Conservation (phyloP, 2,113 vertebrate species). For the Neogobius melanostomus region DNA sequence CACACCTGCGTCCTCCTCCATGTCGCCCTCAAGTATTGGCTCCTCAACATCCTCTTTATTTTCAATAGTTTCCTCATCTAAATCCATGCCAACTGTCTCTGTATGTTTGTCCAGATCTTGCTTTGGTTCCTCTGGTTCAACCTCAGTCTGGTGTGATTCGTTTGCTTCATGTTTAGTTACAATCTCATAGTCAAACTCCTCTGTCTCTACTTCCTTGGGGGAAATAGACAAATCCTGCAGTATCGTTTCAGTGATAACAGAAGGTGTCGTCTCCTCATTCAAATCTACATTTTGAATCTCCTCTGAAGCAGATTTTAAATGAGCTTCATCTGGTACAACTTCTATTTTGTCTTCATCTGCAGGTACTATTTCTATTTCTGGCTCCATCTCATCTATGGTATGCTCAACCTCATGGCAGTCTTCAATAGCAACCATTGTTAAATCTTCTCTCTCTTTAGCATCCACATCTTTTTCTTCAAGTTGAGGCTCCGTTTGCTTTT, state of each 20-base stretch:
- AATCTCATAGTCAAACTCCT: conserved; percentile 1
- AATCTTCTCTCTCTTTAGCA: not conserved
- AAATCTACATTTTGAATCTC: not conserved
- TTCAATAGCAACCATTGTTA: conserved; percentile 23
- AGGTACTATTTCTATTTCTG: not conserved
- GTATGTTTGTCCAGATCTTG: not conserved
- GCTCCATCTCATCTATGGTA: not conserved
- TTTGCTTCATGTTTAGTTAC: not conserved
- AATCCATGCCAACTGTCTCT: not conserved
- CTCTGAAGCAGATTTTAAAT: not conserved
- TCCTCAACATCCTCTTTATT: conserved; percentile 23
- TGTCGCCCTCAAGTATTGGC: conserved; percentile 12
- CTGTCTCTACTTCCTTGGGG: not conserved
- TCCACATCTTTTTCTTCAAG: conserved; percentile 20
- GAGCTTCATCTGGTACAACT: not conserved
- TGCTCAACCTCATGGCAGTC: conserved; percentile 11
- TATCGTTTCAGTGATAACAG: not conserved
- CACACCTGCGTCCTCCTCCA: conserved; percentile 20
- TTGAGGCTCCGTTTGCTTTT: not conserved
- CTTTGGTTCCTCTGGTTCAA: not conserved
- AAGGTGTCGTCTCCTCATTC: not conserved
- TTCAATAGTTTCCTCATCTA: not conserved
- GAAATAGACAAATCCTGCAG: not conserved
- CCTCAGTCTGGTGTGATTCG: not conserved
- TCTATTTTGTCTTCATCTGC: not conserved